Percentiles rank a stretch among this genome's conserved stretches.
These are phyloP conservation scores for Phrixothrix hirtus DNA, from an alignment of 2,888 invertebrate species.

Conservation along the genomic window DNA sequence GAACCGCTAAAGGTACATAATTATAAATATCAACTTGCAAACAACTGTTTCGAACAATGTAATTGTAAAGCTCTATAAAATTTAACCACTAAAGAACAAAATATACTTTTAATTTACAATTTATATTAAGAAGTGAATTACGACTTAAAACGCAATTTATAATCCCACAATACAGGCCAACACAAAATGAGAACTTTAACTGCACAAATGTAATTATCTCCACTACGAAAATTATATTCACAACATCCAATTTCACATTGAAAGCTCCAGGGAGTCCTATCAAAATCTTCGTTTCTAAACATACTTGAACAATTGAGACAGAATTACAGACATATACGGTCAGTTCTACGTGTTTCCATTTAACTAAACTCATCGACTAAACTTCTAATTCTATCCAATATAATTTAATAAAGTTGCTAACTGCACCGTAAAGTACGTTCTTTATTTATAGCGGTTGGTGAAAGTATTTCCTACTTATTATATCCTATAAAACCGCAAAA, in stretches of 20 bases:
- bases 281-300: constrained; percentile 33
- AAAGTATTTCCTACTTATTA: no score
- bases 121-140: constrained; percentile 22
- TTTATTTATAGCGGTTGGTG: no score
- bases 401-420: no score
- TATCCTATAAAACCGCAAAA: no score
- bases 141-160: constrained; percentile 18
- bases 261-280: constrained; percentile 31
- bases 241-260: constrained; percentile 33
- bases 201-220: constrained; percentile 31
- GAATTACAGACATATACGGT: constrained; percentile 19
- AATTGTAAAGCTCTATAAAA: no score
- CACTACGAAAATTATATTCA: constrained; percentile 32
- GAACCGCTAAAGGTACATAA: no score
- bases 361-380: constrained; percentile 20
- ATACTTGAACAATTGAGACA: constrained; percentile 26
- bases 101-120: constrained; percentile 3
- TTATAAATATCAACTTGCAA: no score
- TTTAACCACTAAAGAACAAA: no score
- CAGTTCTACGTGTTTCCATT: constrained; percentile 25
- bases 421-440: no score
- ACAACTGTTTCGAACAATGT: no score
- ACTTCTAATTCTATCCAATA: constrained; percentile 11
- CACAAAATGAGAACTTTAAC: constrained; percentile 27
- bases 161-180: constrained; percentile 19